phyloP scores from a whole-genome alignment of 2,113 vertebrate species.

The Platysteira castanea region DNA sequence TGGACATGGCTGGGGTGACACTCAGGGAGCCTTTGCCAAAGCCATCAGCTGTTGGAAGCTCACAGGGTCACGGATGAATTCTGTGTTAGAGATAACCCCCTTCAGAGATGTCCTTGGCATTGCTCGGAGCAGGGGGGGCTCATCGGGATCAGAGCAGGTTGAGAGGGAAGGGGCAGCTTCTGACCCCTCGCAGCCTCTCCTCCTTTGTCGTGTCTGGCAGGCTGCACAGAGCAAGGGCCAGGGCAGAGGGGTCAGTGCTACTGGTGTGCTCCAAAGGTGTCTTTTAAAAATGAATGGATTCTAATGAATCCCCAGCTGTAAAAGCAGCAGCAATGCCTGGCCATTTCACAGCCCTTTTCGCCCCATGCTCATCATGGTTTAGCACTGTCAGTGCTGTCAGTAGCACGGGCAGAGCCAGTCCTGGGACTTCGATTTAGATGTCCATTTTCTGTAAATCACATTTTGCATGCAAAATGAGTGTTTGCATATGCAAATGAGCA shows the following conservation, averaged over 20 bases:
- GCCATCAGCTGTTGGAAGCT: not conserved
- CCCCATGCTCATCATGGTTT: not conserved
- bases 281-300: not conserved
- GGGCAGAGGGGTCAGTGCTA: not conserved
- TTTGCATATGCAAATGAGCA: constrained; percentile 47
- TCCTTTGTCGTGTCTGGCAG: not conserved
- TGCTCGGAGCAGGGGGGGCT: not conserved
- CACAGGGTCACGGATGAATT: not conserved
- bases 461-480: constrained; percentile 24
- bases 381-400: not conserved
- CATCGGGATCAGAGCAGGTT: fast-evolving
- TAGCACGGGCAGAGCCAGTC: not conserved
- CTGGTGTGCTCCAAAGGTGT: not conserved
- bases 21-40: not conserved
- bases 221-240: not conserved
- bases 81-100: not conserved
- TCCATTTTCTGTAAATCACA: not conserved
- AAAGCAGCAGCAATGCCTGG: not conserved
- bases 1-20: fast-evolving
- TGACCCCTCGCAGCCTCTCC: not conserved
- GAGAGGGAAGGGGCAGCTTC: not conserved
- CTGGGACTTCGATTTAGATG: not conserved
- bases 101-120: not conserved
- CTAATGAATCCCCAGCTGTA: not conserved
- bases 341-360: not conserved